Base-by-base conservation (phyloP, 2,113 vertebrate species). In the Apteryx mantelli region DNA sequence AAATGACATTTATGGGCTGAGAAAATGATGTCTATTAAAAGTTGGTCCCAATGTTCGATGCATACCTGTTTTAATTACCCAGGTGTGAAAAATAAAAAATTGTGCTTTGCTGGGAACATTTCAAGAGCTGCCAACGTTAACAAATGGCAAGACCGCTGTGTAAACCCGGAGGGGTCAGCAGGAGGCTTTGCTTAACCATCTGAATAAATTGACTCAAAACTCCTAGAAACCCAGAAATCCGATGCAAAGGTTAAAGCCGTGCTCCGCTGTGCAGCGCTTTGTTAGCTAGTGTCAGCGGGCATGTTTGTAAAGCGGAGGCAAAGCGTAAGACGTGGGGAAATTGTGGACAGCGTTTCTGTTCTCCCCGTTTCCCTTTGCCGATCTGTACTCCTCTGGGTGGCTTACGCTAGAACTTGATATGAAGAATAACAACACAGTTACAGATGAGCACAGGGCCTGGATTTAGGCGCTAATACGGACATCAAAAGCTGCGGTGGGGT, bases 1-100 rank as follows among this genome's bases (percentile, higher is more conserved):
- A 95, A 82, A 94, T 97, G 91, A 91, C 80, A 80, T 95, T 97
- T 93, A 89, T 93, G 86, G 24, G 44, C 74, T 96, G 82, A 90
- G 84, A 93, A 97, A 97, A 95, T 65, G 14, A 86, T 92, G 75
- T 66, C 77, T 97, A 76, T 96, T 88, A 61, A 94, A 97, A 97
- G 93, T 66, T 55, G 30, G 48, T 86, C 86, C 83, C 70, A 68
- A 0, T 71, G 86, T 93, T 96, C 82, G 75, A 17, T 70, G 24
- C 82, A 12, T 91, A 79, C 89, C 71, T 96, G 44, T 82, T 93
- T 95, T 95, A 95, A 93, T 92, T 96, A 91, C 77, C 77, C 91
- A 89, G 77, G 80, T 94, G 91, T 94, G 88, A 73, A 71, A 97
- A 94, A 97, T 93, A 65, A 84, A 95, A 56, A 61, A 78, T 2